Conservation (phyloP, 2,888 invertebrate genomes). For the Diplazon laetatorius region DNA sequence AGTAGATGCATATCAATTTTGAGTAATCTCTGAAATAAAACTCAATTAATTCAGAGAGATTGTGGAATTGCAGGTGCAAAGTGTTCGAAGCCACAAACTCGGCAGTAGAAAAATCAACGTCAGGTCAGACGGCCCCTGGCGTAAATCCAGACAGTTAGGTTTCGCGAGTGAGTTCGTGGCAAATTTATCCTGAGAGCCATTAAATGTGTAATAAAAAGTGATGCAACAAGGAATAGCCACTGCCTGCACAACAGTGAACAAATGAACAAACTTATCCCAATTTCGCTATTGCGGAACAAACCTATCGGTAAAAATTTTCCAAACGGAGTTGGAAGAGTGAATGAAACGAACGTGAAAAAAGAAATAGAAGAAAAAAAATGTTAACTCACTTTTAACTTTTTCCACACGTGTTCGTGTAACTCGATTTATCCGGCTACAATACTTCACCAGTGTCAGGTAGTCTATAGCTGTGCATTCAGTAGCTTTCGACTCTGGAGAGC, state of each 20-base stretch:
- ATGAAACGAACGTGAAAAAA: neutral
- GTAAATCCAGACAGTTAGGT: neutral
- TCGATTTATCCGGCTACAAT: neutral
- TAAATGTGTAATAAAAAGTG: neutral
- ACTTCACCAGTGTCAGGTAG: neutral
- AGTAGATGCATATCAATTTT: too few relatives aligned
- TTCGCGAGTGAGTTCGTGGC: neutral
- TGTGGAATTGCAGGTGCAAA: neutral
- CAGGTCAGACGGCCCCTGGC: slow-evolving; percentile 22
- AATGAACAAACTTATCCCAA: neutral
- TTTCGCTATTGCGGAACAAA: slow-evolving; percentile 2
- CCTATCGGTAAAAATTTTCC: neutral
- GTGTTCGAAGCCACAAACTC: neutral
- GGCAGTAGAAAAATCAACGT: slow-evolving; percentile 39
- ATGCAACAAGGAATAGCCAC: neutral
- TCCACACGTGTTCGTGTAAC: neutral
- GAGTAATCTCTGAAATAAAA: too few relatives aligned
- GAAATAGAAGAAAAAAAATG: neutral
- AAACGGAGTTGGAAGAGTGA: neutral
- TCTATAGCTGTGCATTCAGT: neutral
- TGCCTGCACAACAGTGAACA: neutral
- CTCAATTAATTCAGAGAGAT: neutral
- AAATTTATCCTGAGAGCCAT: neutral
- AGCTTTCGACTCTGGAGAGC: neutral
- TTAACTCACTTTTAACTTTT: neutral